phyloP scores from a whole-genome alignment of 2,888 invertebrate species.

The Mystacides longicornis region DNA sequence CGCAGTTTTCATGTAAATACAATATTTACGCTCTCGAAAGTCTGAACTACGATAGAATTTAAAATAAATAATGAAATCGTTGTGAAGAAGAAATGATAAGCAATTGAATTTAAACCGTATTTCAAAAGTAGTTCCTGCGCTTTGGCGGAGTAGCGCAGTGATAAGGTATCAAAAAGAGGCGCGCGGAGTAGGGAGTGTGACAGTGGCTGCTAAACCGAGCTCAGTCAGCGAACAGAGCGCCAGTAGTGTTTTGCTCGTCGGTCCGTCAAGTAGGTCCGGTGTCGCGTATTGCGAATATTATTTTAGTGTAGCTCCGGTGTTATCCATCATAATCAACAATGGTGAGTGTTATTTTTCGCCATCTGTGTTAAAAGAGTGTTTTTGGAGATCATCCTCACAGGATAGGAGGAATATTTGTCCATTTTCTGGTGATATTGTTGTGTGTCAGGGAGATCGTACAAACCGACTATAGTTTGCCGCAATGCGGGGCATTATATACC shows the following conservation, averaged over 20 bases:
- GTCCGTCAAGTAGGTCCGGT: conserved; percentile 49
- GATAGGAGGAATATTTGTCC: conserved; percentile 41
- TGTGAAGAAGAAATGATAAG: neutral
- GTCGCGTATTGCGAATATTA: conserved; percentile 48
- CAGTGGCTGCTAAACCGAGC: conserved; percentile 32
- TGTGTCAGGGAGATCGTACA: conserved; percentile 29
- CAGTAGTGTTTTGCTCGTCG: conserved; percentile 53
- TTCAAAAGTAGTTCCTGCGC: conserved; percentile 19
- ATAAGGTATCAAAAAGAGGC: conserved; percentile 7
- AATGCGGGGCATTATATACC: conserved; percentile 38
- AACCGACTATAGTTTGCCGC: conserved; percentile 48
- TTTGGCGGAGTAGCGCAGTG: conserved; percentile 20
- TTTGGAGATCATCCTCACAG: conserved; percentile 33
- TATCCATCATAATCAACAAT: conserved; percentile 54
- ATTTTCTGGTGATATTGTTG: conserved; percentile 40
- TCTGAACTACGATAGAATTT: neutral
- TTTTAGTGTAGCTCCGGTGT: conserved; percentile 51
- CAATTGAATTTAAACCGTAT: conserved; percentile 10
- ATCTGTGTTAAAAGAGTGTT: conserved; percentile 41
- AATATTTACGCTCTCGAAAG: neutral
- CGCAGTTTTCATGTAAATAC: neutral
- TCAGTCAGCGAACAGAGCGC: conserved; percentile 40
- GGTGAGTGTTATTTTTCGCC: conserved; percentile 48
- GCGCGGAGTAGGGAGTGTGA: neutral
- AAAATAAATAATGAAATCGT: neutral